A percentile compares a stretch with the other conserved stretches of the same genome.
These are phyloP conservation scores for Callaeas wilsoni DNA, from an alignment of 2,113 vertebrate species.

Conservation along the genomic window DNA sequence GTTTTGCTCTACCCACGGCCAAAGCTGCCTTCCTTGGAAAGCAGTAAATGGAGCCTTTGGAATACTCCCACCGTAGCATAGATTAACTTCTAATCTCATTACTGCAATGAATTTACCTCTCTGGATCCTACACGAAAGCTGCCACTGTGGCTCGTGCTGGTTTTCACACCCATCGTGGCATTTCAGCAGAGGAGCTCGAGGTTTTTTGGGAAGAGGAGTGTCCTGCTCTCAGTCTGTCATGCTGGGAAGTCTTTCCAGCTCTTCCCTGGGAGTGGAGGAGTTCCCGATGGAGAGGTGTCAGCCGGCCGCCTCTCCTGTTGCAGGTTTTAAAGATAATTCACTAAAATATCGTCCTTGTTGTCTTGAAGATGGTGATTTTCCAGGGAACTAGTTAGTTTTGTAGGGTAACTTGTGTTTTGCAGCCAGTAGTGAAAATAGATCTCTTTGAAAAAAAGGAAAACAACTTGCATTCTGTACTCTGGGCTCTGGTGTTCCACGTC, in stretches of 20 bases:
- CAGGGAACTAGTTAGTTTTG: neutral
- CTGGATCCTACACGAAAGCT: neutral
- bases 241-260: neutral
- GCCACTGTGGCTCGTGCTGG: neutral
- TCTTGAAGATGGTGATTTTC: neutral
- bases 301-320: neutral
- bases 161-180: neutral
- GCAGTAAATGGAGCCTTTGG: neutral
- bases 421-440: neutral
- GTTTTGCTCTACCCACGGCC: neutral
- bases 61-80: neutral
- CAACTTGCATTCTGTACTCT: neutral
- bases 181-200: neutral
- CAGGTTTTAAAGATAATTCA: neutral
- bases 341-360: neutral
- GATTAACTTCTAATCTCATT: neutral
- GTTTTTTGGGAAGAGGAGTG: neutral
- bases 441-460: neutral
- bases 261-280: neutral
- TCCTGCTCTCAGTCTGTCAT: neutral
- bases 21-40: neutral
- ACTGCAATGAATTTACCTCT: neutral
- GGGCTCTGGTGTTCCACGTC: neutral
- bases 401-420: neutral
- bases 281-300: neutral